Base-by-base conservation (phyloP, 2,113 vertebrate species). In the Pygathrix nemaeus region DNA sequence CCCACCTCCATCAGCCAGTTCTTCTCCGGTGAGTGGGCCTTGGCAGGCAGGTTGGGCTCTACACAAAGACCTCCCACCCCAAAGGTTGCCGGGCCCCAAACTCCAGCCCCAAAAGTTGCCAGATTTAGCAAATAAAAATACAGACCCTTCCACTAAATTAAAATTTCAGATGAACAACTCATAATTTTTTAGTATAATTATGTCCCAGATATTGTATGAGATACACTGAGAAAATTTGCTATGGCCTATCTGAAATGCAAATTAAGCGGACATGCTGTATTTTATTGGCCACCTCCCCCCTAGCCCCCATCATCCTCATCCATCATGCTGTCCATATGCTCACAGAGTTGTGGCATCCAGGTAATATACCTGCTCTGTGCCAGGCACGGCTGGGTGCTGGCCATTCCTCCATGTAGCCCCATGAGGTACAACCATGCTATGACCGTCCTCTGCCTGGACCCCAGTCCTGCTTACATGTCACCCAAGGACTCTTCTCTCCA, bases 1-100 rank as follows among this genome's bases (percentile, higher is more conserved):
- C 99, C 99, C 90, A 99, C 99, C 86, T 99, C 99, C 81, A 99
- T 99, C 88, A 99, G 99, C 92, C 99, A 99, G 97, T 99, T 99
- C 99, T 99, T 99, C 98, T 99, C 99, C 96, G 99, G 99, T 99
- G 98, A 99, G 99, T 93, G 94, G 78, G 72, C 43, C 76, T 38
- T 32, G 61, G 76, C 75, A 40, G 76, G 61, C 79, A 88, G 81
- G 55, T 75, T 55, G 90, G 80, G 52, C 32, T 52, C 81, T 72
- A 55, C 21, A 50, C 4, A 7, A 38, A 76, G 80, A 82, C 20
- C n/a, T 57, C 61, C 35, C 35, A n/a, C 55, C 59, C 80, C n/a
- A 52, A 35, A 21, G 9, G 6, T 55, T 75, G 82, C 76, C 73
- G 30, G 66, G 50, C 61, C 43, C n/a, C 66, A 43, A 40, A 59